phyloP scores from a whole-genome alignment of 2,113 vertebrate genomes.

The Acanthochromis polyacanthus region DNA sequence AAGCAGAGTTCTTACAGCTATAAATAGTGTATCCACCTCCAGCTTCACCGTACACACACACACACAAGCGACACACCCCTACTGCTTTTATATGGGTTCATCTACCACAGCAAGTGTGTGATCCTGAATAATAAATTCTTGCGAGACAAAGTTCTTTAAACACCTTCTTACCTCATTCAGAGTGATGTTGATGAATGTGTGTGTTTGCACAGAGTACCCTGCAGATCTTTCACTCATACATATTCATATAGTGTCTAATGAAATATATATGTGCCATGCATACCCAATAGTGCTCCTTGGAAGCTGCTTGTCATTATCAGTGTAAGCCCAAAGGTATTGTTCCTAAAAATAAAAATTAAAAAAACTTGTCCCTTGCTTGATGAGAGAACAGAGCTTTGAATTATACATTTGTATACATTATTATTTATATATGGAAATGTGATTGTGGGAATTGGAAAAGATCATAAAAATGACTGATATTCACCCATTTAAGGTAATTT shows the following conservation, averaged over 20 bases:
- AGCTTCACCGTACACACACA: not conserved
- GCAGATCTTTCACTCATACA: constrained; percentile 63
- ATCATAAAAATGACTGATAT: not conserved
- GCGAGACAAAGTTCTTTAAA: constrained; percentile 59
- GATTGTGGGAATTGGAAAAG: not conserved
- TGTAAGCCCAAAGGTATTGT: constrained; percentile 35
- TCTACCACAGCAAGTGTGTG: constrained; percentile 35
- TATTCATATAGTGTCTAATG: constrained; percentile 66
- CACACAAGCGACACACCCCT: constrained; percentile 12
- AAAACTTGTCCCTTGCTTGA: constrained; percentile 14
- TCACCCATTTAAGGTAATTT: not conserved
- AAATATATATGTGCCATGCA: constrained; percentile 70
- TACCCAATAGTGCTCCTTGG: constrained; percentile 39
- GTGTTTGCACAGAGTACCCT: constrained; percentile 57
- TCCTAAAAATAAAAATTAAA: constrained; percentile 39
- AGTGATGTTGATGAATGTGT: constrained; percentile 63
- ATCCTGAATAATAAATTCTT: constrained; percentile 57
- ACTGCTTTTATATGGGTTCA: constrained; percentile 33
- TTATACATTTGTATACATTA: constrained; percentile 7
- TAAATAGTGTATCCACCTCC: constrained; percentile 55
- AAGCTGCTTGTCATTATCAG: constrained; percentile 52
- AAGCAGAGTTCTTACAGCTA: constrained; percentile 31
- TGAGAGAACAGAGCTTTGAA: constrained; percentile 22
- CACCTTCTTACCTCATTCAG: constrained; percentile 51
- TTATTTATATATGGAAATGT: constrained; percentile 13